A percentile compares a stretch with the other conserved stretches of the same genome.
phyloP scores from a whole-genome alignment of 2,797 vertebrate species.

The Helostoma temminkii region DNA sequence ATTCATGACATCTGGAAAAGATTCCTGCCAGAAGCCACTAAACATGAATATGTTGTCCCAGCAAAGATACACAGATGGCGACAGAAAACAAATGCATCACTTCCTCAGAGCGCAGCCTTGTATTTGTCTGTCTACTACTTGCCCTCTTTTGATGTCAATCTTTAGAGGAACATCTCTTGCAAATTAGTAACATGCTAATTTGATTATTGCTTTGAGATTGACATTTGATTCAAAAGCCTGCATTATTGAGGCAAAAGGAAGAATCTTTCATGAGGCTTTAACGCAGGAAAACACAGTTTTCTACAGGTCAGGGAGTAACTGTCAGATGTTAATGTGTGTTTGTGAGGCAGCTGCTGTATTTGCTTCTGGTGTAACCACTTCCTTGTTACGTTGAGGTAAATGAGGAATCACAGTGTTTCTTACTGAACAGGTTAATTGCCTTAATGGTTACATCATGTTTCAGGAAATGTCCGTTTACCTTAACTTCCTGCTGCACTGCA shows the following conservation, averaged over 20 bases:
- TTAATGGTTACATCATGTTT: conserved; percentile 8
- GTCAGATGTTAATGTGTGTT: background rate
- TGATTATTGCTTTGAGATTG: conserved; percentile 18
- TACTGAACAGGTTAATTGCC: conserved; percentile 12
- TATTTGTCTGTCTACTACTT: background rate
- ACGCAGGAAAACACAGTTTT: background rate
- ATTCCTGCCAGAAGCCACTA: background rate
- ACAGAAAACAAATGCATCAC: conserved; percentile 29
- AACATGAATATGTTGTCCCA: conserved; percentile 7
- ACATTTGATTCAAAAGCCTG: conserved; percentile 2
- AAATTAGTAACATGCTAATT: conserved; percentile 38
- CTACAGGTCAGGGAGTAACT: background rate
- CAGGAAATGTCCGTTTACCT: background rate
- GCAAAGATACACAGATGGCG: conserved; percentile 26
- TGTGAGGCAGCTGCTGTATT: background rate
- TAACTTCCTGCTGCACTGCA: background rate
- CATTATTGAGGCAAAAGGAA: conserved; percentile 1
- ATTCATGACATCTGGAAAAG: conserved; percentile 11
- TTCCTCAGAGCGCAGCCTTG: background rate
- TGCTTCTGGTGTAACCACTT: conserved; percentile 19
- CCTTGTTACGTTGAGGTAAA: conserved; percentile 13
- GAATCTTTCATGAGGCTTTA: background rate
- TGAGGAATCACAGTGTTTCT: conserved; percentile 4
- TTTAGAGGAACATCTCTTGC: conserved; percentile 16
- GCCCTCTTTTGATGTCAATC: conserved; percentile 20